Percentiles rank a stretch among this genome's conserved stretches.
phyloP scores from a whole-genome alignment of 1,140 invertebrate genomes.

The Archivesica marissinica region DNA sequence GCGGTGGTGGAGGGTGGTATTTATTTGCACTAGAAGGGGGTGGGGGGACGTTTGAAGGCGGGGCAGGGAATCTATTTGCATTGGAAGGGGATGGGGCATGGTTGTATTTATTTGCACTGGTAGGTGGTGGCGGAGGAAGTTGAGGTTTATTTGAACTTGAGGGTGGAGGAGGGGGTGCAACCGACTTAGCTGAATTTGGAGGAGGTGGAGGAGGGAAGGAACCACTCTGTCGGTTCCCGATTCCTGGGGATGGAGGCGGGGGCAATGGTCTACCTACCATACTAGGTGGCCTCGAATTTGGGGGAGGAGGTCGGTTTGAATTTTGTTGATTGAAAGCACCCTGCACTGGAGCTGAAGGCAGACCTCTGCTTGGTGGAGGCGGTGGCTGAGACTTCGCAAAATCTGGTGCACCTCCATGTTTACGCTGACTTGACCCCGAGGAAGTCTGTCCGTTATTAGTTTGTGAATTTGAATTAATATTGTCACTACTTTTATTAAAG shows the following conservation, averaged over 20 bases:
- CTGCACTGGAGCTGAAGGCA: constrained; percentile 7
- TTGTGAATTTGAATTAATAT: constrained; percentile 26
- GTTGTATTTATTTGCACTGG: background rate
- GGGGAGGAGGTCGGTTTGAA: constrained; percentile 45
- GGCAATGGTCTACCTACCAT: constrained; percentile 65
- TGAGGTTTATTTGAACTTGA: constrained; percentile 47
- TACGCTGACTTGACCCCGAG: background rate
- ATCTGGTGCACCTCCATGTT: constrained; percentile 14
- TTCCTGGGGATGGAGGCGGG: constrained; percentile 59
- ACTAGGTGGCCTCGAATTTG: constrained; percentile 53
- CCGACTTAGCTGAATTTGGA: constrained; percentile 11
- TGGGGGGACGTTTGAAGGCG: constrained; percentile 13
- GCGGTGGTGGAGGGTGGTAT: constrained; percentile 34
- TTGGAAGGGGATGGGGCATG: background rate
- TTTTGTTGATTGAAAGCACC: constrained; percentile 33
- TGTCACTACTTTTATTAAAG: constrained; percentile 42
- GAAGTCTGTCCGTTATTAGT: background rate
- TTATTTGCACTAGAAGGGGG: no score
- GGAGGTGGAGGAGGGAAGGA: constrained; percentile 57
- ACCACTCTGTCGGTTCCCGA: background rate
- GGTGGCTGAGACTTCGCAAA: constrained; percentile 36
- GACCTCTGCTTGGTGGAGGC: constrained; percentile 48
- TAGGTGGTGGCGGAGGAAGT: background rate
- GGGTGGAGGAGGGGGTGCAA: constrained; percentile 54
- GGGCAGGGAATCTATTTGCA: background rate